A percentile compares a stretch with the other conserved stretches of the same genome.
Evolutionary conservation across 2,797 vertebrate genomes (phyloP).

Genomic region (Botia almorhae): DNA sequence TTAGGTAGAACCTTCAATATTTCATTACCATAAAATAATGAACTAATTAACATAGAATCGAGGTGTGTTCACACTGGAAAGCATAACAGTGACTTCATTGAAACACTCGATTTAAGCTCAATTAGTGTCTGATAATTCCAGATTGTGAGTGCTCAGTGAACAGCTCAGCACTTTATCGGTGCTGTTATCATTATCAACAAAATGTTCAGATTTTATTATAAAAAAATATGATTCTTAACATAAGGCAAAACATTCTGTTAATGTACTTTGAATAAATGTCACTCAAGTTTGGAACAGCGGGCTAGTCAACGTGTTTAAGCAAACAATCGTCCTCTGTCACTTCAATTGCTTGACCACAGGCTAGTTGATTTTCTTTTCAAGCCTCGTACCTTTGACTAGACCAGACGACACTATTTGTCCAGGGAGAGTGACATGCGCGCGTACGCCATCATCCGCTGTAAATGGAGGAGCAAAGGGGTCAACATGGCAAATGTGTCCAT

Average conservation of each 20-base stretch:
- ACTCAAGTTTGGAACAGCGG: neutral
- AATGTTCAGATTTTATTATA: neutral
- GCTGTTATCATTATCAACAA: neutral
- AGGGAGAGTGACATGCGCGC: constrained; percentile 45
- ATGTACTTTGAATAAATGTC: neutral
- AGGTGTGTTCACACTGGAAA: too few relatives aligned
- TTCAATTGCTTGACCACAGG: constrained; percentile 5
- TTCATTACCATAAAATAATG: too few relatives aligned
- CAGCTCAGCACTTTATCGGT: neutral
- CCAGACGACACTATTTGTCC: constrained; percentile 41
- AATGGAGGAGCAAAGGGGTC: constrained; percentile 49
- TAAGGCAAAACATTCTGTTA: neutral
- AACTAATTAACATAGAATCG: too few relatives aligned
- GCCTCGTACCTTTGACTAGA: constrained; percentile 26
- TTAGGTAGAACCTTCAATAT: too few relatives aligned
- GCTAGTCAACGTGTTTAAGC: neutral
- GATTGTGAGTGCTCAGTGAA: too few relatives aligned
- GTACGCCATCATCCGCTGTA: constrained; percentile 40
- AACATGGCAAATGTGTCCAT: constrained; percentile 59
- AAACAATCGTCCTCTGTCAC: neutral
- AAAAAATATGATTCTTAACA: neutral
- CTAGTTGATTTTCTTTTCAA: constrained; percentile 17
- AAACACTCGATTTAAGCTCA: too few relatives aligned
- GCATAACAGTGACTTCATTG: too few relatives aligned
- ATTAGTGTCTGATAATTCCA: too few relatives aligned